These are phyloP conservation scores for Spea multiplicata DNA, from an alignment of 2,113 vertebrate genomes.

Conservation along the genomic window DNA sequence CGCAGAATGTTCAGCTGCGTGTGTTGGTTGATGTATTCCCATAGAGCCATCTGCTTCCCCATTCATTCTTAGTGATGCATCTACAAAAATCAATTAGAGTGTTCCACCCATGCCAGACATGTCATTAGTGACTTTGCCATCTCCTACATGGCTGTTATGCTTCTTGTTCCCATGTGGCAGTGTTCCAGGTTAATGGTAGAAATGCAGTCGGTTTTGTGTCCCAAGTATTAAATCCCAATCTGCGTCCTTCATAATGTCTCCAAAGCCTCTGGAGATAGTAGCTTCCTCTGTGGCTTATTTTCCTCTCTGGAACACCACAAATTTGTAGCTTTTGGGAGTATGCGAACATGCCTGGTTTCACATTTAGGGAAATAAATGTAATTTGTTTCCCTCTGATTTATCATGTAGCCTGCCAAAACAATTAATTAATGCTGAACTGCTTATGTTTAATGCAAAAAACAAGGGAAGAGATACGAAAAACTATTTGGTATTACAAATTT, in stretches of 20 bases:
- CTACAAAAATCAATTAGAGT: constrained; percentile 32
- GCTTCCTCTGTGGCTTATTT: background rate
- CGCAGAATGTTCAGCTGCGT: background rate
- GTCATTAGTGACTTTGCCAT: constrained; percentile 24
- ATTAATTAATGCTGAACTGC: no score
- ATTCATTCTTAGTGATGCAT: constrained; percentile 12
- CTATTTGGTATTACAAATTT: no score
- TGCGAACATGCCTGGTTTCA: no score
- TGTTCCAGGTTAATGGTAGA: constrained; percentile 22
- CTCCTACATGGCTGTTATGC: constrained; percentile 16
- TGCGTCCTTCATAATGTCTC: constrained; percentile 1
- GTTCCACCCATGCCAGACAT: constrained; percentile 29
- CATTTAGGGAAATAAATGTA: no score
- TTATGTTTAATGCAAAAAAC: no score
- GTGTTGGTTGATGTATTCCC: constrained; percentile 32
- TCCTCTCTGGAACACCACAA: no score
- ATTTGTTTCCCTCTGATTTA: no score
- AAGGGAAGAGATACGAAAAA: no score
- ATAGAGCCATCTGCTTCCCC: constrained; percentile 32
- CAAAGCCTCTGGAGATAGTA: background rate
- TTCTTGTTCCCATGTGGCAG: constrained; percentile 19
- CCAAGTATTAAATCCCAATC: constrained; percentile 12
- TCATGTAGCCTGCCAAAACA: no score
- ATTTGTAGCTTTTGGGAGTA: no score
- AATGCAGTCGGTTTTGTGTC: constrained; percentile 23